These are phyloP conservation scores for Clavelina lepadiformis DNA, from an alignment of 23 tunicate species.

Conservation along the genomic window DNA sequence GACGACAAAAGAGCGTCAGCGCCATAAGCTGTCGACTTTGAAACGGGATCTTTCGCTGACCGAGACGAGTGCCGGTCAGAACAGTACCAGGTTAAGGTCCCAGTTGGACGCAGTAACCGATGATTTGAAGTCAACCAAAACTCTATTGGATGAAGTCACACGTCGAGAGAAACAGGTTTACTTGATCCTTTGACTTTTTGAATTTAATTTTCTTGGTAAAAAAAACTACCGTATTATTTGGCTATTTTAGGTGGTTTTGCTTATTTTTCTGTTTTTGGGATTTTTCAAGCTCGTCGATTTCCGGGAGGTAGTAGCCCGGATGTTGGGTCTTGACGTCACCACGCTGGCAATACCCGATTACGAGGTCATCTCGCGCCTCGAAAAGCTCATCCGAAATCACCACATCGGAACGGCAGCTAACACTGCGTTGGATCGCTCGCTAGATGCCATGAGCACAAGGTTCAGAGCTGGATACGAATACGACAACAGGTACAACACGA, in stretches of 20 bases:
- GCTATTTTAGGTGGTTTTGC: too few relatives aligned
- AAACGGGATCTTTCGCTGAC: conserved; percentile 57
- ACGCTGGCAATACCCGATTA: conserved; percentile 87
- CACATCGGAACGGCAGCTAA: conserved; percentile 77
- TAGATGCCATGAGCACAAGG: conserved; percentile 58
- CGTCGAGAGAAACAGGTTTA: conserved; percentile 88
- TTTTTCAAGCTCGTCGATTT: conserved; percentile 78
- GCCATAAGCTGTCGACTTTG: conserved; percentile 44
- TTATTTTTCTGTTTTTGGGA: too few relatives aligned
- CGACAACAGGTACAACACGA: not conserved
- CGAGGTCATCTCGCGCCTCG: conserved; percentile 76
- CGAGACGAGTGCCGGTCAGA: conserved; percentile 30
- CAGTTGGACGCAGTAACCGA: conserved; percentile 81
- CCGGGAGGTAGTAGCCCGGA: conserved; percentile 94
- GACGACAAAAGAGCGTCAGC: conserved; percentile 69
- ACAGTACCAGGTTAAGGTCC: conserved; percentile 32
- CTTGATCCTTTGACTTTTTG: not conserved
- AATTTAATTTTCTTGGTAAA: not conserved
- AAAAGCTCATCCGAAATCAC: conserved; percentile 79
- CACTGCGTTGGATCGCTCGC: conserved; percentile 50
- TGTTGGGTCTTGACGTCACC: conserved; percentile 91
- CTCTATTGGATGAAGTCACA: conserved; percentile 65
- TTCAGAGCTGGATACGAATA: conserved; percentile 54
- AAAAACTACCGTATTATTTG: not conserved
- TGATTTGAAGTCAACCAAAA: conserved; percentile 79